Evolutionary conservation across 2,888 invertebrate genomes (phyloP).

Genomic region (Stegana nigrithorax): DNA sequence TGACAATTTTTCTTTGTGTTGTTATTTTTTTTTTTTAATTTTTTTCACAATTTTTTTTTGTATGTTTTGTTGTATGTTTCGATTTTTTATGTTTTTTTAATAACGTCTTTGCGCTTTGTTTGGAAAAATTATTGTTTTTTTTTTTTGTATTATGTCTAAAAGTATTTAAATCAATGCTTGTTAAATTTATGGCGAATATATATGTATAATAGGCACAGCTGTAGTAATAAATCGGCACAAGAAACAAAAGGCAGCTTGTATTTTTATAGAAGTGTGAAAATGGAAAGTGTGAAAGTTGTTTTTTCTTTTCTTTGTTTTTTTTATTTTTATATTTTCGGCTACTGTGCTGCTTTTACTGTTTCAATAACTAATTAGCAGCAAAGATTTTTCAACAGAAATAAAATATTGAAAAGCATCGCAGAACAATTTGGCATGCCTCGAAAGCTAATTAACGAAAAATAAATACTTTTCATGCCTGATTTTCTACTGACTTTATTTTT

Average conservation of each 20-base stretch:
- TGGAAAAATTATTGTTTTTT: too few species aligned
- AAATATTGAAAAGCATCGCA: too few species aligned
- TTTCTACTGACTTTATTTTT: not conserved
- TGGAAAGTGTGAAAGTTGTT: constrained; percentile 54
- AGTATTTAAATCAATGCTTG: constrained; percentile 10
- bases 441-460: not conserved
- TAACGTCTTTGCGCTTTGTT: too few species aligned
- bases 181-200: not conserved
- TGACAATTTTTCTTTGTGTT: not conserved
- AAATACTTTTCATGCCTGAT: not conserved
- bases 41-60: not conserved
- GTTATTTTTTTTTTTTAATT: not conserved
- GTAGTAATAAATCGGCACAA: too few species aligned
- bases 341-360: too few species aligned
- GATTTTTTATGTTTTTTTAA: too few species aligned
- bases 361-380: not conserved
- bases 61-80: too few species aligned
- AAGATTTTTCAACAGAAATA: too few species aligned
- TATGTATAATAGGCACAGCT: too few species aligned
- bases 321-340: not conserved
- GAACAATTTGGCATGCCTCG: not conserved
- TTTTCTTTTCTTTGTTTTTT: not conserved
- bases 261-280: constrained; percentile 44
- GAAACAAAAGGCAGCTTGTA: constrained; percentile 32
- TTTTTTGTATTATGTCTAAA: too few species aligned